Evolutionary conservation across 2,888 invertebrate genomes (phyloP).

Genomic region (Apomyelois bistriatella): DNA sequence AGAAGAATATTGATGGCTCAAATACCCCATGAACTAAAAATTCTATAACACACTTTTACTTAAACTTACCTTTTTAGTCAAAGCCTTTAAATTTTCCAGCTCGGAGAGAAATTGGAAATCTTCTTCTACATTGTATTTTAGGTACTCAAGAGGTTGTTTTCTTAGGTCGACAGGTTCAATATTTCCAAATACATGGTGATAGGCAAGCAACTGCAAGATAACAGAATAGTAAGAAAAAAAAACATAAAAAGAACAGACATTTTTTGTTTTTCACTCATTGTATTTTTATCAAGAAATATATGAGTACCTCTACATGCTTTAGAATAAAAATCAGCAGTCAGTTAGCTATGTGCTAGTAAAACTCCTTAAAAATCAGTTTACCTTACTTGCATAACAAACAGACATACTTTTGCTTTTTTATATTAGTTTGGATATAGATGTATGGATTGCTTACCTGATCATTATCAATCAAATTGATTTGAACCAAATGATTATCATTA

Average conservation of each 20-base stretch:
- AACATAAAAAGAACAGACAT: too few relatives aligned
- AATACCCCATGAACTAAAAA: not conserved
- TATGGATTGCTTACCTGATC: conserved; percentile 79
- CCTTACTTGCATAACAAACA: too few relatives aligned
- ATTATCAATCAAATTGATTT: conserved; percentile 82
- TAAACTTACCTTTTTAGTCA: conserved; percentile 70
- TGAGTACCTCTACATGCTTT: too few relatives aligned
- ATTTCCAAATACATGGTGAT: conserved; percentile 56
- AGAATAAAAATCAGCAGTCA: too few relatives aligned
- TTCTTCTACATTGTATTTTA: conserved; percentile 73
- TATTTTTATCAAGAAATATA: too few relatives aligned
- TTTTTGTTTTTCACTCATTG: too few relatives aligned
- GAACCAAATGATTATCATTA: conserved; percentile 80
- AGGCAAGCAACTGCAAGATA: conserved; percentile 55
- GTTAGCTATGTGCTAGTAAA: too few relatives aligned
- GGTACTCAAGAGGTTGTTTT: conserved; percentile 46
- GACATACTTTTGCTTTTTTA: too few relatives aligned
- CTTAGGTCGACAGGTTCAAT: conserved; percentile 43
- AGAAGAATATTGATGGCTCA: not conserved
- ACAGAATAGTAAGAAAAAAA: too few relatives aligned
- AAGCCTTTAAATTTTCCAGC: conserved; percentile 78
- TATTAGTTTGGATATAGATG: too few relatives aligned
- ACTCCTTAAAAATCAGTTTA: too few relatives aligned
- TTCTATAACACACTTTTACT: not conserved
- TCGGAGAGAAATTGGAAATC: conserved; percentile 83